These are phyloP conservation scores for Cryptophagus acutangulus DNA, from an alignment of 2,888 invertebrate genomes.

Conservation along the genomic window DNA sequence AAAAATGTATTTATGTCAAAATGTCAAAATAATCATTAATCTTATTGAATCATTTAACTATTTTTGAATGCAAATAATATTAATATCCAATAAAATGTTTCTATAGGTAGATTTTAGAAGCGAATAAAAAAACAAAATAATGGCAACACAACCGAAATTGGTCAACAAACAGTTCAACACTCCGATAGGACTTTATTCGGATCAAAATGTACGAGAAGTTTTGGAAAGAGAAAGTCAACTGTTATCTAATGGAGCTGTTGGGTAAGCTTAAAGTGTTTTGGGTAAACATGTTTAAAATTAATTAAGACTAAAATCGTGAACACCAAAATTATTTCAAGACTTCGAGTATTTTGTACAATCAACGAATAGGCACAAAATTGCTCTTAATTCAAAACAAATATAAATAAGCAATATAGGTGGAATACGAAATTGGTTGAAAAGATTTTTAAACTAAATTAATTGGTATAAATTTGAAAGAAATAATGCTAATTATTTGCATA, in stretches of 20 bases:
- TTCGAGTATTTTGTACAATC: too few species aligned
- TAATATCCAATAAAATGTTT: conserved; percentile 17
- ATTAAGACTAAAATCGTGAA: not conserved
- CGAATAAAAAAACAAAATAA: conserved; percentile 44
- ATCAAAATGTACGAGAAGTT: conserved; percentile 73
- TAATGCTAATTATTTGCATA: conserved; percentile 12
- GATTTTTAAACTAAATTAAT: too few species aligned
- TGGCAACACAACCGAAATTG: conserved; percentile 67
- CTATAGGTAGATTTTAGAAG: conserved; percentile 25
- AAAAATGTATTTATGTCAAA: too few species aligned
- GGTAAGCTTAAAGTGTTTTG: conserved; percentile 69
- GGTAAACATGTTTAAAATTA: too few species aligned
- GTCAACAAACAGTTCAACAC: conserved; percentile 89
- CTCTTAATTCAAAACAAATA: too few species aligned
- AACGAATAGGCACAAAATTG: too few species aligned
- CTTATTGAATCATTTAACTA: not conserved
- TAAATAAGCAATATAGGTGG: too few species aligned
- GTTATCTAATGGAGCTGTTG: conserved; percentile 72
- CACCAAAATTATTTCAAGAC: not conserved
- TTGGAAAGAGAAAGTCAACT: conserved; percentile 72
- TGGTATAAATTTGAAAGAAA: too few species aligned
- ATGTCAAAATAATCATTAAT: too few species aligned
- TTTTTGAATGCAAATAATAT: conserved; percentile 16
- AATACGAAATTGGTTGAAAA: too few species aligned
- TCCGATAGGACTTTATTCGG: conserved; percentile 80